Evolutionary conservation across 2,888 invertebrate species (phyloP), one percentile per base, ranked within the genome.

Genomic region (Nineta flava): DNA sequence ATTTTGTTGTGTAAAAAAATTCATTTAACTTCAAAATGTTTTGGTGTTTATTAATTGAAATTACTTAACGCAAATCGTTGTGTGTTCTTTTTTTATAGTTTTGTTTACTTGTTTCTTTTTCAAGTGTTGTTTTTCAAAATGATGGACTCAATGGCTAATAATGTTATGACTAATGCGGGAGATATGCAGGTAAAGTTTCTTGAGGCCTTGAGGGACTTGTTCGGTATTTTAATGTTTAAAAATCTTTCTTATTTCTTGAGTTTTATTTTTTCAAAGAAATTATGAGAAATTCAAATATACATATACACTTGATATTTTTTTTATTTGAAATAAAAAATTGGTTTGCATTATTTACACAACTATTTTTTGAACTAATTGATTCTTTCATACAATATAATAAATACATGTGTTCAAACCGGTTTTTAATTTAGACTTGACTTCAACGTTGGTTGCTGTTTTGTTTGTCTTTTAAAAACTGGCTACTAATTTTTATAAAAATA

Each of bases 81-180:
- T 43, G 43, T 43, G 21, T 21, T 17, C 6, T 12, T 26, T 26
- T n/a, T n/a, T n/a, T n/a, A n/a, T n/a, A n/a, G n/a, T n/a, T 12
- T 10, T 15, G 10, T 42, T 43, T 19, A 12, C 19, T 15, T 19
- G 43, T 15, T 2, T 43, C n/a, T 7, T 43, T 19, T 43, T 17
- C 43, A 9, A 17, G 15, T 6, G 38, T 13, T 32, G 7, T 26
- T 9, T 10, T 40, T 16, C 3, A 40, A 40, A 40, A 46, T n/a
- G 17, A 48, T 48, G 48, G 48, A 48, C 15, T 48, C 48, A 12
- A 34, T 48, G 31, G 41, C 48, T 21, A 48, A 48, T 26, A 48
- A 41, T 31, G 31, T 38, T 38, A 38, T 48, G 48, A 48, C 48
- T 48, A 48, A 48, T 41, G n/a, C 17, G 13, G 13, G 13, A 34